Evolutionary conservation across 1,140 invertebrate genomes (phyloP).

Genomic region (Drosophila littoralis): DNA sequence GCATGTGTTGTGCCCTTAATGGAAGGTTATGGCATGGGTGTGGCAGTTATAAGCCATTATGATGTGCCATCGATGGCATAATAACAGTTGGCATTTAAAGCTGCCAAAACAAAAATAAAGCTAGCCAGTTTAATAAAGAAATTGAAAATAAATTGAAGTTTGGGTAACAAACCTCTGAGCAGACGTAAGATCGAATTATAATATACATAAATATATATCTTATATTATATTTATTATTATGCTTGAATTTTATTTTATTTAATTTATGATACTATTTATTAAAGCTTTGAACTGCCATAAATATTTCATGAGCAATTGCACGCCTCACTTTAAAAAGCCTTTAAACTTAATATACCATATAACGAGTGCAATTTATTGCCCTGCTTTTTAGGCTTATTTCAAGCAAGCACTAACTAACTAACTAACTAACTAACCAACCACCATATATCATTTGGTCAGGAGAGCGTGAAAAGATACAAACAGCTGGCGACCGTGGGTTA

Average conservation of each 20-base stretch:
- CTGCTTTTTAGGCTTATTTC: conserved; percentile 5
- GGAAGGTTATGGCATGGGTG: background rate
- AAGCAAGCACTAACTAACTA: background rate
- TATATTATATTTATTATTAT: background rate
- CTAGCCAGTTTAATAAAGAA: conserved; percentile 19
- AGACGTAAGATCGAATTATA: no score
- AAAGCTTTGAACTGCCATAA: background rate
- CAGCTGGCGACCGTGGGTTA: background rate
- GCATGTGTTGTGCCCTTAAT: conserved; percentile 30
- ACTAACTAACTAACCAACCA: conserved; percentile 10
- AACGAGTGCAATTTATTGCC: conserved; percentile 14
- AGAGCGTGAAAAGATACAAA: conserved; percentile 2
- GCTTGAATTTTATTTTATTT: background rate
- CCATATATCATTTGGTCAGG: conserved; percentile 24
- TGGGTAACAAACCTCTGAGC: no score
- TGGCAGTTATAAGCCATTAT: conserved; percentile 32
- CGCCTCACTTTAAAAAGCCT: conserved; percentile 8
- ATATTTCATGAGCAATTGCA: conserved; percentile 3
- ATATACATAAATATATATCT: background rate
- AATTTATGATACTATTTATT: no score
- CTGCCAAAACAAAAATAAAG: conserved; percentile 13
- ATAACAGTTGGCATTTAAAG: conserved; percentile 40
- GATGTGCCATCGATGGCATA: conserved; percentile 46
- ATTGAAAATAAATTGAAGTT: background rate
- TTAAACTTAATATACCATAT: conserved; percentile 9